phyloP scores from a whole-genome alignment of 2,797 vertebrate species.

The Microhierax caerulescens region DNA sequence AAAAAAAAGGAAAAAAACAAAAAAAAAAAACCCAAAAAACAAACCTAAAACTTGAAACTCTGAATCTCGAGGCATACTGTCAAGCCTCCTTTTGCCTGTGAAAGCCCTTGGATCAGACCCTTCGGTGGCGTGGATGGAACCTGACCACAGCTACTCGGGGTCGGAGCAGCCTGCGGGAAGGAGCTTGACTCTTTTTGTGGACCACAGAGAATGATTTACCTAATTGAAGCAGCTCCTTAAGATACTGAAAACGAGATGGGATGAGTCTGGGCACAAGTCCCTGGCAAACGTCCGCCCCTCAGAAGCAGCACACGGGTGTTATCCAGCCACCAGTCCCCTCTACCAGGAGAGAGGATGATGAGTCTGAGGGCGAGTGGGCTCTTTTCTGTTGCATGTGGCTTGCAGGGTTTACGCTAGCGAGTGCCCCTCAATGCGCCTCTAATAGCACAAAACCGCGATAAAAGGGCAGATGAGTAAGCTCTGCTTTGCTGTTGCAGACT shows the following conservation, averaged over 20 bases:
- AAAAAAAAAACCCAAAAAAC: no score
- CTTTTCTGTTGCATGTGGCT: background rate
- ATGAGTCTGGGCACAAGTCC: background rate
- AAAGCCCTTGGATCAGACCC: background rate
- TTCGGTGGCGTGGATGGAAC: background rate
- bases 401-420: background rate
- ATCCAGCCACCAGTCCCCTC: background rate
- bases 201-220: background rate
- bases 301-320: background rate
- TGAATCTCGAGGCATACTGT: background rate
- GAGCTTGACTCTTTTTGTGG: background rate
- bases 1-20: background rate
- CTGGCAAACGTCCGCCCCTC: background rate
- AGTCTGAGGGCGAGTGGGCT: background rate
- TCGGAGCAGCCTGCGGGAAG: background rate
- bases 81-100: background rate
- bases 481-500: constrained; percentile 66
- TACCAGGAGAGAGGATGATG: background rate
- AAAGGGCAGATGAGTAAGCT: constrained; percentile 62
- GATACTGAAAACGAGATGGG: background rate
- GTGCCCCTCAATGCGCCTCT: background rate
- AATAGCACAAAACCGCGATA: background rate
- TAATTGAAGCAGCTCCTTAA: background rate
- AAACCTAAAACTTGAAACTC: background rate
- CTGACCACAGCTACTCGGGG: background rate